Percentiles rank a stretch among this genome's conserved stretches.
Evolutionary conservation across 2,797 vertebrate species (phyloP).

Genomic region (Rhyacichthys aspro): DNA sequence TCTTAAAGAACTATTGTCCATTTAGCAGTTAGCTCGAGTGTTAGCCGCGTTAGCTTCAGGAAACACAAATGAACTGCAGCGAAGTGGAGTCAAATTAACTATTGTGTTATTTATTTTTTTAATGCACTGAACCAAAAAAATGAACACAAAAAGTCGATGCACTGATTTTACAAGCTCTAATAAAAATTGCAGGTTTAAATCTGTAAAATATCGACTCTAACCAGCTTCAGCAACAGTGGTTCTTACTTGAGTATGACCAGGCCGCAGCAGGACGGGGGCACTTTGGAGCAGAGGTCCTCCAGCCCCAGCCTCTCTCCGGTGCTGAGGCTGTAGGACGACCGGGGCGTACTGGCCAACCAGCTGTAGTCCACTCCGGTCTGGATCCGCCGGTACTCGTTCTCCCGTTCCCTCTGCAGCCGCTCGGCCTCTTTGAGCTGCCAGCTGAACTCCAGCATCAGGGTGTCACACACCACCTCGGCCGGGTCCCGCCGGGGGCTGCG

Average conservation of each 20-base stretch:
- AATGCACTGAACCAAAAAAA: too few species aligned
- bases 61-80: too few species aligned
- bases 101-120: too few species aligned
- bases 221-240: too few species aligned
- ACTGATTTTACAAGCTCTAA: too few species aligned
- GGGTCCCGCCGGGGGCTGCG: slow-evolving; percentile 84
- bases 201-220: too few species aligned
- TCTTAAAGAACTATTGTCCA: too few species aligned
- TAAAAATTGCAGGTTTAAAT: too few species aligned
- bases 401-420: slow-evolving; percentile 86
- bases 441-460: slow-evolving; percentile 93
- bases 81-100: too few species aligned
- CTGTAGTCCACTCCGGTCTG: slow-evolving; percentile 94
- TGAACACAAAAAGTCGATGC: too few species aligned
- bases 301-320: slow-evolving; percentile 87
- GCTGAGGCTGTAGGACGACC: slow-evolving; percentile 85
- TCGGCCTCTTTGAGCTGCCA: slow-evolving; percentile 94
- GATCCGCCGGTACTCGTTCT: slow-evolving; percentile 83
- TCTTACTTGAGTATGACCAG: slow-evolving; percentile 90
- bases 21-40: too few species aligned
- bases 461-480: slow-evolving; percentile 90
- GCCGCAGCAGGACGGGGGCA: slow-evolving; percentile 91
- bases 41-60: too few species aligned
- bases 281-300: slow-evolving; percentile 91
- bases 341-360: slow-evolving; percentile 90